Base-by-base conservation (phyloP, 2,113 vertebrate species). In the Neoarius graeffei region DNA sequence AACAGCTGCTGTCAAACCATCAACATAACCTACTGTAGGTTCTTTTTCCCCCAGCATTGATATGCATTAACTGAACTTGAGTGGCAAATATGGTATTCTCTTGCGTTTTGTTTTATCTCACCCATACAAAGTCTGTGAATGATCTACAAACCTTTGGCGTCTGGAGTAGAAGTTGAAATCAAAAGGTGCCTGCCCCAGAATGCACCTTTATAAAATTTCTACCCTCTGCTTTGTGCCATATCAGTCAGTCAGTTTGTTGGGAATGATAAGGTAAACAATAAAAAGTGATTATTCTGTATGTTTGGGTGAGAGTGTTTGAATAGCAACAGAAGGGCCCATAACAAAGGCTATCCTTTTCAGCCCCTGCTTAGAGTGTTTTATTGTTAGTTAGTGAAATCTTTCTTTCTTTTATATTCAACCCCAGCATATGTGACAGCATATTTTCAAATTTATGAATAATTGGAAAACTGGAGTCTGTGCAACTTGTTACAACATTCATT, bases 71-170 rank as follows among this genome's bases (percentile, higher is more conserved):
- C 93, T 94, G 91, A 93, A 93, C 91, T 91, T 92, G 95, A 94
- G 94, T 93, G 92, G 93, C 94, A 94, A 96, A 95, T 96, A 94
- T 93, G 90, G 90, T 92, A 93, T 94, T 93, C 92, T 94, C 94
- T 95, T 93, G 80, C 91, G 92, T 91, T 89, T 69, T 83, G 25
- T 74, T 93, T 96, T 96, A 96, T 97, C 95, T 96, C 94, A 88
- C 91, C 94, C 94, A 96, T 95, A 96, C 92, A 91, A 90, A 89
- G 85, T 90, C 94, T 94, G 94, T 96, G 93, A 95, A 96, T 96
- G 95, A 94, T 94, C 90, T 93, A 94, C 94, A 94, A 91, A 92
- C 92, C 92, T 92, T 93, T 94, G 94, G 90, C 94, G 92, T 91
- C 89, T 93, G 91, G 91, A 91, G 90, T 93, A 92, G 88, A 94